Conservation (phyloP, 2,113 vertebrate genomes). For the Indicator indicator region DNA sequence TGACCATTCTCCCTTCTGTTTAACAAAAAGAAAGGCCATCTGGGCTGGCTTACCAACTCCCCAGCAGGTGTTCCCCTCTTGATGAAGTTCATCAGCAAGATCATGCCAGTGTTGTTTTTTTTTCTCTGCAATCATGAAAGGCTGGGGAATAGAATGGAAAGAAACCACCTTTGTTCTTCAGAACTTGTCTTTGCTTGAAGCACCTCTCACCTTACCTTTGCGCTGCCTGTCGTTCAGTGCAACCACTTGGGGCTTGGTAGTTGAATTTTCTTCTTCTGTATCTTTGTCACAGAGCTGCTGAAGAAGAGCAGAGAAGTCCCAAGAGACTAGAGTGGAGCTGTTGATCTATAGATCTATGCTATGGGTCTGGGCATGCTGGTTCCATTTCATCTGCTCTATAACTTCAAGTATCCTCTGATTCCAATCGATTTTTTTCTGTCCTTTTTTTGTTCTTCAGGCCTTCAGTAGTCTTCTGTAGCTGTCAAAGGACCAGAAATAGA, state of each 20-base stretch:
- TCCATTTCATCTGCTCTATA: not conserved
- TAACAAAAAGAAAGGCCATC: not conserved
- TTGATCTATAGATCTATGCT: accelerated
- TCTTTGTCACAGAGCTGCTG: not conserved
- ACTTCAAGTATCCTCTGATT: not conserved
- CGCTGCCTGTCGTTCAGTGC: not conserved
- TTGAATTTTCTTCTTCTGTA: not conserved
- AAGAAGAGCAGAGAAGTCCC: not conserved
- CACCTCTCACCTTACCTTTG: not conserved
- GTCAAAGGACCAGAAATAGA: not conserved
- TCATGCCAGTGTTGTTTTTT: not conserved
- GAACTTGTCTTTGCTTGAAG: not conserved
- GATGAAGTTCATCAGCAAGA: not conserved
- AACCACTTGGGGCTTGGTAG: not conserved
- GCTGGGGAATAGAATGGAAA: not conserved
- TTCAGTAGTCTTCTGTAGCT: not conserved
- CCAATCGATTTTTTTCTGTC: not conserved
- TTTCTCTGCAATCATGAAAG: not conserved
- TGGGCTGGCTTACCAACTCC: not conserved
- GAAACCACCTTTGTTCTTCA: not conserved
- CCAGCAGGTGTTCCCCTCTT: not conserved
- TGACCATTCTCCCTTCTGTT: not conserved
- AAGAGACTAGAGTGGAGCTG: not conserved
- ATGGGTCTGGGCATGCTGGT: not conserved
- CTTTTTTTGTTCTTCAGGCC: not conserved